These are phyloP conservation scores for Pipistrellus nathusii DNA, from an alignment of 2,797 vertebrate species.

Conservation along the genomic window DNA sequence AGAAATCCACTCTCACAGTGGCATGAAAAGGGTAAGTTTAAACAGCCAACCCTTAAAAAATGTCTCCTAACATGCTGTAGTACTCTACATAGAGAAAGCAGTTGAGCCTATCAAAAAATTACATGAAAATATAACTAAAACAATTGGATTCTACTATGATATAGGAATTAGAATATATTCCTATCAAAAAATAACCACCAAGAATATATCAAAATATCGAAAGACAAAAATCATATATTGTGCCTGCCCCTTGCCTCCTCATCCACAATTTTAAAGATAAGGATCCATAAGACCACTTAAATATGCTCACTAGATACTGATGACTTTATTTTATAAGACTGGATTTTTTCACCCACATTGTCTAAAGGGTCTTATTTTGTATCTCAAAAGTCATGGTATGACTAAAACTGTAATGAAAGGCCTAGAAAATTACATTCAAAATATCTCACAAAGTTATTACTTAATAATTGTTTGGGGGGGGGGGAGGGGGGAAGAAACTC, in stretches of 20 bases:
- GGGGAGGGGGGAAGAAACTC: background rate
- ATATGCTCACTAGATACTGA: background rate
- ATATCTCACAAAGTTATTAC: background rate
- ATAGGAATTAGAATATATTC: background rate
- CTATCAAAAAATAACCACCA: constrained; percentile 16
- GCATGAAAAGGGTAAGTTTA: background rate
- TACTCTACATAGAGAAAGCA: background rate
- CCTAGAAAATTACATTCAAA: constrained; percentile 12
- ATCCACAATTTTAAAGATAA: constrained; percentile 26
- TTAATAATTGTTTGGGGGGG: background rate
- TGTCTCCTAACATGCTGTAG: background rate
- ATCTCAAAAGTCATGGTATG: constrained; percentile 40
- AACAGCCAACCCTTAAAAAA: background rate
- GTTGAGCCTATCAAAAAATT: constrained; percentile 8
- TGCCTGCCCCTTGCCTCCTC: background rate
- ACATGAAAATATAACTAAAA: constrained; percentile 46
- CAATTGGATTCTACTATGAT: background rate
- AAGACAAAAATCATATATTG: background rate
- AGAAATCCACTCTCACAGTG: background rate
- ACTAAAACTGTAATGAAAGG: constrained; percentile 9
- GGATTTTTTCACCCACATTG: background rate
- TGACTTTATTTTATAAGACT: background rate
- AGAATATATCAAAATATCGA: constrained; percentile 44
- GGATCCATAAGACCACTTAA: background rate
- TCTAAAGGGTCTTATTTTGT: background rate